A percentile compares a stretch with the other conserved stretches of the same genome.
phyloP scores from a whole-genome alignment of 2,797 vertebrate species.

The Varecia variegata region DNA sequence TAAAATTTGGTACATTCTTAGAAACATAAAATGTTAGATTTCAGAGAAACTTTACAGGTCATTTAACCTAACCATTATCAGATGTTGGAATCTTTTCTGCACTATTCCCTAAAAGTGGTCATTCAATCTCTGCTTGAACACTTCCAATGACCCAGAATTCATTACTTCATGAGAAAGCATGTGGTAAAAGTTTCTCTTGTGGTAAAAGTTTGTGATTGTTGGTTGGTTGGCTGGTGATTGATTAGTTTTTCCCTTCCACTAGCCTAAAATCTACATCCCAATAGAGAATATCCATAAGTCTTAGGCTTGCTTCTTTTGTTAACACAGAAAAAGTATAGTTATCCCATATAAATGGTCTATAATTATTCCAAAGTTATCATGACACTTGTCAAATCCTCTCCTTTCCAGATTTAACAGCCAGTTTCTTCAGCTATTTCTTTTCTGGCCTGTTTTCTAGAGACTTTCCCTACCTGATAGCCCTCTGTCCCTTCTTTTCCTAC shows the following conservation, averaged over 20 bases:
- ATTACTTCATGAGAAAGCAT: constrained; percentile 33
- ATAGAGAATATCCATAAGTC: not conserved
- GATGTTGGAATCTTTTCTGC: constrained; percentile 37
- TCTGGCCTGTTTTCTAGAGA: not conserved
- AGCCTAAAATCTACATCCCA: constrained; percentile 9
- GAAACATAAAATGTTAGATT: constrained; percentile 57
- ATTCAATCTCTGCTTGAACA: constrained; percentile 33
- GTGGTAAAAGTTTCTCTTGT: not conserved
- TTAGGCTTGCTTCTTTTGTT: not conserved
- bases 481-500: not conserved
- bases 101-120: constrained; percentile 15
- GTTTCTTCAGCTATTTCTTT: not conserved
- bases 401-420: not conserved
- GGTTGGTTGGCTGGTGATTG: not conserved
- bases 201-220: constrained; percentile 36
- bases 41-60: constrained; percentile 38
- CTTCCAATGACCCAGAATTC: constrained; percentile 47
- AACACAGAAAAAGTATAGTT: not conserved
- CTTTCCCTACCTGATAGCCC: not conserved
- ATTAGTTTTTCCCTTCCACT: not conserved
- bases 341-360: not conserved
- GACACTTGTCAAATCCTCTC: not conserved
- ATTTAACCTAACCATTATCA: constrained; percentile 57
- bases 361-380: constrained; percentile 40
- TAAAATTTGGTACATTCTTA: constrained; percentile 56